phyloP scores from a whole-genome alignment of 2,888 invertebrate genomes.

The Apodemia mormo region DNA sequence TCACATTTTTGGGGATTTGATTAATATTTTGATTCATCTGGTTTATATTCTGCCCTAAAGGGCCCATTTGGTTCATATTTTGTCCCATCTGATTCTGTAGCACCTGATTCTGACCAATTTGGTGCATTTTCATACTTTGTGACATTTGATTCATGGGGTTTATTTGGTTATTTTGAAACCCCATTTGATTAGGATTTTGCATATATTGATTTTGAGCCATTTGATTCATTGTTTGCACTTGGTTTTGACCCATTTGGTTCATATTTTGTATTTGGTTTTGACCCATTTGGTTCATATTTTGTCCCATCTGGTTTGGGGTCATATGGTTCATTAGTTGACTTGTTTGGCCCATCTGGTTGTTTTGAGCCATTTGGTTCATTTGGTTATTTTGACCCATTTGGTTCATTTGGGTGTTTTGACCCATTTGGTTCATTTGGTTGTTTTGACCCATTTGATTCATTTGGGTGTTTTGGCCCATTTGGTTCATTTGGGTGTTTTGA shows the following conservation, averaged over 20 bases:
- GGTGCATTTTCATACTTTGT: constrained; percentile 41
- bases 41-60: constrained; percentile 40
- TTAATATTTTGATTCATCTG: constrained; percentile 44
- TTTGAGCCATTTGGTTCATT: constrained; percentile 33
- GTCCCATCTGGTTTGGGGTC: constrained; percentile 27
- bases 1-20: constrained; percentile 52
- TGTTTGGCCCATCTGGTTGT: constrained; percentile 38
- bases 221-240: constrained; percentile 43
- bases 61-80: constrained; percentile 41
- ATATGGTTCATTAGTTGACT: constrained; percentile 42
- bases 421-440: constrained; percentile 38
- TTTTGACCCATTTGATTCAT: constrained; percentile 39
- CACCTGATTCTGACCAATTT: constrained; percentile 46
- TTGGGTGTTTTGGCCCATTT: background rate
- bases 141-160: constrained; percentile 42
- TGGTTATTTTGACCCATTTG: constrained; percentile 34
- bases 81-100: constrained; percentile 46
- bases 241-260: constrained; percentile 36
- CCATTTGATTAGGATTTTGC: constrained; percentile 44
- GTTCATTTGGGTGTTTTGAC: constrained; percentile 28
- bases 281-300: constrained; percentile 41
- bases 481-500: constrained; percentile 28
- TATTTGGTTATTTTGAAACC: constrained; percentile 45
- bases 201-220: constrained; percentile 44
- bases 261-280: constrained; percentile 36